Percentiles rank a stretch among this genome's conserved stretches.
Evolutionary conservation across 2,797 vertebrate species (phyloP).

Genomic region (Pseudochromis fuscus): DNA sequence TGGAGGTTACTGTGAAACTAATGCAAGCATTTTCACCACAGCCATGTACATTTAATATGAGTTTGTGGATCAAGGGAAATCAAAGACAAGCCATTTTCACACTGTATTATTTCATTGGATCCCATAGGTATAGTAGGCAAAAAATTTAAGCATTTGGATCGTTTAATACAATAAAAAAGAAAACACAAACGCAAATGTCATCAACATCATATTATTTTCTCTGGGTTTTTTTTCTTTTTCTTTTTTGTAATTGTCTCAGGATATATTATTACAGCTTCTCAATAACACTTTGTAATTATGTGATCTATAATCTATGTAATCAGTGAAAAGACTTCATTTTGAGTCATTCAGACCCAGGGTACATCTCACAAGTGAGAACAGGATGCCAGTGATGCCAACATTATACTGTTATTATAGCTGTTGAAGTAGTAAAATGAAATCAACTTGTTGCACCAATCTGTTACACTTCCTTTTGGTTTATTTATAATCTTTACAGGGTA

Average conservation of each 20-base stretch:
- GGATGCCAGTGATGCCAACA: conserved; percentile 35
- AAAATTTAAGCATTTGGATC: conserved; percentile 67
- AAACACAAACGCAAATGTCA: conserved; percentile 52
- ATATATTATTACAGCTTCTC: conserved; percentile 42
- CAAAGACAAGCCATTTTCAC: conserved; percentile 72
- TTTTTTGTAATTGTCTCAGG: conserved; percentile 52
- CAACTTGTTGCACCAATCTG: conserved; percentile 8
- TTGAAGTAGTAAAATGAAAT: conserved; percentile 59
- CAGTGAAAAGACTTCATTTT: conserved; percentile 44
- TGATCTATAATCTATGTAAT: no score
- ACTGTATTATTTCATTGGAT: conserved; percentile 58
- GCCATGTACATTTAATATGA: conserved; percentile 68
- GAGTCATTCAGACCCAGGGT: conserved; percentile 48
- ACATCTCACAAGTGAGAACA: conserved; percentile 41
- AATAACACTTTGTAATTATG: conserved; percentile 54
- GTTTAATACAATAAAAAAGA: conserved; percentile 53
- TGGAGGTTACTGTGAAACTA: conserved; percentile 17
- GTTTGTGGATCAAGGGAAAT: conserved; percentile 77
- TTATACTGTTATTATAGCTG: conserved; percentile 46
- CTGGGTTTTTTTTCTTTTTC: no score
- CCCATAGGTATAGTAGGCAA: conserved; percentile 66
- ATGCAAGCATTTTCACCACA: conserved; percentile 34
- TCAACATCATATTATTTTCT: conserved; percentile 55
- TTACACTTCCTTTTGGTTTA: conserved; percentile 48
- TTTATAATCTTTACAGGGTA: conserved; percentile 51